A percentile compares a stretch with the other conserved stretches of the same genome.
Conservation (phyloP, 2,888 invertebrate species). For the Nymphalis polychloros region DNA sequence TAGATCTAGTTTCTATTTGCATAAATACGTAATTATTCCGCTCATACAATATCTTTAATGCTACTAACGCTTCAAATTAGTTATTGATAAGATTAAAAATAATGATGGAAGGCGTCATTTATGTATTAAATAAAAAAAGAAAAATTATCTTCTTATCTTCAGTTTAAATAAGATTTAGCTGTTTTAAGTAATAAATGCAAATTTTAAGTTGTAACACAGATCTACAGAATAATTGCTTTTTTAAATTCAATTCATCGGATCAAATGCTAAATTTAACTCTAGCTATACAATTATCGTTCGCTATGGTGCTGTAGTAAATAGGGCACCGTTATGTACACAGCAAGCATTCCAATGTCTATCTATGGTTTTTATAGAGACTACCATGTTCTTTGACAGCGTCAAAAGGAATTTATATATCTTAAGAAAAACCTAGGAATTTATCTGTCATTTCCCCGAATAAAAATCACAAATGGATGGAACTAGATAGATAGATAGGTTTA, state of each 20-base stretch:
- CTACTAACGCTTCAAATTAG: neutral
- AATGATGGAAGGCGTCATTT: neutral
- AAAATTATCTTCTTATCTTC: too few species aligned
- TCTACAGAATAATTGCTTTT: too few species aligned
- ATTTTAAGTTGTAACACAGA: too few species aligned
- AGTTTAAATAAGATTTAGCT: neutral
- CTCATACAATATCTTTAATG: neutral
- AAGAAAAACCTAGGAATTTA: too few species aligned
- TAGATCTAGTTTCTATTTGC: conserved; percentile 18
- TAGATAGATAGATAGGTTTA: too few species aligned
- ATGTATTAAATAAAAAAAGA: neutral
- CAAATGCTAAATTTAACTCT: neutral
- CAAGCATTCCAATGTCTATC: conserved; percentile 30
- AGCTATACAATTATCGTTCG: conserved; percentile 27
- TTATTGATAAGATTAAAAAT: neutral
- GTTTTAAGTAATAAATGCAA: too few species aligned
- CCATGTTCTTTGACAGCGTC: neutral
- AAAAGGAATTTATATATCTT: neutral
- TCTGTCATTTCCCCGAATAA: too few species aligned
- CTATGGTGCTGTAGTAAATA: conserved; percentile 32
- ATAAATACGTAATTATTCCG: conserved; percentile 5
- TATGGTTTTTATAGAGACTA: conserved; percentile 10
- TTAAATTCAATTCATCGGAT: too few species aligned
- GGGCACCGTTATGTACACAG: conserved; percentile 35
- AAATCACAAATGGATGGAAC: too few species aligned